These are phyloP conservation scores for Anas platyrhynchos DNA, from an alignment of 2,113 vertebrate genomes.

Conservation along the genomic window DNA sequence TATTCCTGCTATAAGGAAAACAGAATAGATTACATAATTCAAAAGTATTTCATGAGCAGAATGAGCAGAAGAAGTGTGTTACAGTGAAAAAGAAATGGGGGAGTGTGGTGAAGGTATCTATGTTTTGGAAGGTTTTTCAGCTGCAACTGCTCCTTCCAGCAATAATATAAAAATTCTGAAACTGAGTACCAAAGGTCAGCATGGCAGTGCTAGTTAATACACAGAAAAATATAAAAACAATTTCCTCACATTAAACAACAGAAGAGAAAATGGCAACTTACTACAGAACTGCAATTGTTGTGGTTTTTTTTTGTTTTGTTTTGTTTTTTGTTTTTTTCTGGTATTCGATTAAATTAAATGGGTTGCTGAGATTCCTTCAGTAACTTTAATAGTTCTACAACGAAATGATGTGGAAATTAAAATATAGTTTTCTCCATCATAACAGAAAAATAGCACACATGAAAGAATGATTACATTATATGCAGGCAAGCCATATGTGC, in stretches of 20 bases:
- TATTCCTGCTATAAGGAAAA: background rate
- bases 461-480: background rate
- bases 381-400: background rate
- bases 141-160: background rate
- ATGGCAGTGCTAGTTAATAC: background rate
- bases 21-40: background rate
- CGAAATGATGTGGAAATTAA: slow-evolving; percentile 15
- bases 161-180: slow-evolving; percentile 32
- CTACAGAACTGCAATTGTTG: background rate
- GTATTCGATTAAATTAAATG: background rate
- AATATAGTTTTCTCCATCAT: background rate
- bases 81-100: background rate
- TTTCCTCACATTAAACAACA: background rate
- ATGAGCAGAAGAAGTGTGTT: background rate
- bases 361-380: background rate
- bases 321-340: background rate
- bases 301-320: background rate
- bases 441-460: background rate
- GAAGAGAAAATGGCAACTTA: background rate
- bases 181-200: background rate
- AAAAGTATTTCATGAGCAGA: background rate
- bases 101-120: background rate
- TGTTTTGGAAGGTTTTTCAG: background rate
- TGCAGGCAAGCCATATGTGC: background rate
- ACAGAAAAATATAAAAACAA: slow-evolving; percentile 5